These are phyloP conservation scores for Eupithecia subumbrata DNA, from an alignment of 2,888 invertebrate genomes.

Conservation along the genomic window DNA sequence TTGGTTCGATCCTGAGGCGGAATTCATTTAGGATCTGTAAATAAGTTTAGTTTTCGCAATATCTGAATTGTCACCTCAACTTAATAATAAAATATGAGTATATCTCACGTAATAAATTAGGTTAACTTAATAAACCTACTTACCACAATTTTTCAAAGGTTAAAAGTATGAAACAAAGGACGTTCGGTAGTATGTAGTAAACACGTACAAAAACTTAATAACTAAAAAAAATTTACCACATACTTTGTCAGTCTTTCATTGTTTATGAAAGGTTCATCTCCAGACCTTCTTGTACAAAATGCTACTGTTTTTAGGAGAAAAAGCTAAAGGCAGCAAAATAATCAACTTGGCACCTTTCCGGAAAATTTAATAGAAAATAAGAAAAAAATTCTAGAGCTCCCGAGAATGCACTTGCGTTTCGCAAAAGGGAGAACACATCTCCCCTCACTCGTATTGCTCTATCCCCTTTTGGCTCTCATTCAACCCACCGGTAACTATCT, in stretches of 20 bases:
- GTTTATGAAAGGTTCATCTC: slow-evolving; percentile 1
- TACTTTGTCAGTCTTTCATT: background rate
- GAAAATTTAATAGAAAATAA: slow-evolving; percentile 12
- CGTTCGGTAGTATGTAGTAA: background rate
- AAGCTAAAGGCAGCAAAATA: too few species aligned
- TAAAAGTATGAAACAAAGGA: background rate
- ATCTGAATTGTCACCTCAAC: background rate
- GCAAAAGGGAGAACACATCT: background rate
- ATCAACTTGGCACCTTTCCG: too few species aligned
- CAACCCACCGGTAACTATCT: background rate
- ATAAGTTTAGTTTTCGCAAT: background rate
- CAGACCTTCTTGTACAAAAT: slow-evolving; percentile 3
- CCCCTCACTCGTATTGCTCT: background rate
- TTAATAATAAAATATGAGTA: background rate
- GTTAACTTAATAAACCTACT: background rate
- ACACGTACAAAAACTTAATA: background rate
- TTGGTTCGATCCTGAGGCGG: background rate
- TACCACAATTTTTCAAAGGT: background rate
- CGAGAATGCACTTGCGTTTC: slow-evolving; percentile 9
- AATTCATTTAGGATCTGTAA: background rate
- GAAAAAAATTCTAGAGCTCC: background rate
- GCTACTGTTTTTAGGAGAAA: background rate
- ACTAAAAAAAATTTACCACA: background rate
- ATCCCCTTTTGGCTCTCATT: slow-evolving; percentile 3
- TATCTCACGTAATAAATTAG: background rate